These are phyloP conservation scores for Vulpes lagopus DNA, from an alignment of 2,113 vertebrate genomes.

Conservation along the genomic window DNA sequence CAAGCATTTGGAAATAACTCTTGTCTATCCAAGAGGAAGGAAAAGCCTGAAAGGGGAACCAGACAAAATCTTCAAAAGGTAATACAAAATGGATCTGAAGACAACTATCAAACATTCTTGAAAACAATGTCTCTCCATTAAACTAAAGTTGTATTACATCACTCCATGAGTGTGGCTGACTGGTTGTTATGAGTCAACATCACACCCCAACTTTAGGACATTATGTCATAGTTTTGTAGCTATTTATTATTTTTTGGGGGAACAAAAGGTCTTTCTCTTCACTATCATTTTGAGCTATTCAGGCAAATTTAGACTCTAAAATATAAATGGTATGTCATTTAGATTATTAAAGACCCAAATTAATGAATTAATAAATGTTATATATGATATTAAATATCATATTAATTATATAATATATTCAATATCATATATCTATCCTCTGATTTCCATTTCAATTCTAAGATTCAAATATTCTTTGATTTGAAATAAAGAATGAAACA, in stretches of 20 bases:
- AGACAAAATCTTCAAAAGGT: not conserved
- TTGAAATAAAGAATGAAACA: constrained; percentile 27
- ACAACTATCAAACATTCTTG: not conserved
- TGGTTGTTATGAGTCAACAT: constrained; percentile 62
- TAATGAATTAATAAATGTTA: not conserved
- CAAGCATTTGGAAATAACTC: not conserved
- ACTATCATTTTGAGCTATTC: not conserved
- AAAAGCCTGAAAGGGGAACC: not conserved
- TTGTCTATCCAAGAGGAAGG: not conserved
- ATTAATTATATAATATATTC: not conserved
- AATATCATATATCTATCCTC: not conserved
- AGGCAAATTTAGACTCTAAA: constrained; percentile 45
- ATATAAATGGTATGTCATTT: constrained; percentile 27
- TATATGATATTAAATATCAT: not conserved
- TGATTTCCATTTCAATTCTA: constrained; percentile 22
- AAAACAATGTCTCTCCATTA: constrained; percentile 35
- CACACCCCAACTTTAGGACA: constrained; percentile 27
- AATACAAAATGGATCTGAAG: constrained; percentile 14
- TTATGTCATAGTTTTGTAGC: constrained; percentile 62
- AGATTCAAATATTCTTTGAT: constrained; percentile 39
- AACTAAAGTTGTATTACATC: not conserved
- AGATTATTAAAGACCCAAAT: constrained; percentile 6
- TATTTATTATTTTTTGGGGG: constrained; percentile 58
- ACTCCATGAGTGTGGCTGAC: not conserved
- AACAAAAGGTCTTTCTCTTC: constrained; percentile 48